Evolutionary conservation across 1,140 invertebrate species (phyloP), one percentile per base, ranked within the genome.

Genomic region (Drosophila gunungcola): DNA sequence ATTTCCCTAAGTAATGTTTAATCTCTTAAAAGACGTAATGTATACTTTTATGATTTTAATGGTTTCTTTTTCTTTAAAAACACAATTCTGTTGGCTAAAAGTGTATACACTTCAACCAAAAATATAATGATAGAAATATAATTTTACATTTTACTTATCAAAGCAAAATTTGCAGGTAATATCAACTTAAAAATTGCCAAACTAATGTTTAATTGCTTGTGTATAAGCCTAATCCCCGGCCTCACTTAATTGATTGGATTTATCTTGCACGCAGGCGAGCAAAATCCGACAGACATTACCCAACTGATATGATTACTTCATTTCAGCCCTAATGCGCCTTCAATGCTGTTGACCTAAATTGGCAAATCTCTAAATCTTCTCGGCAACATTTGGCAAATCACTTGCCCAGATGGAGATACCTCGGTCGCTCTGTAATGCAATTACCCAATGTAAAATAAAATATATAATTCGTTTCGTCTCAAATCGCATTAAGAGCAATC

Each of bases 401-500:
- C 54, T 45, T 62, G 74, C 45, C 45, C 6, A 21, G 63, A 27
- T 51, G 2, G 16, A 70, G 52, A 70, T 41, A 65, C 43, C 43
- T 39, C 25, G 51, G 10, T 6, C 0, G 49, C 34, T 32, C 38
- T 32, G 65, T 55, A 78, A 82, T 88, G 52, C 63, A 83, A 85
- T 85, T 85, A 72, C 61, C 61, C 55, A 74, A 70, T 68, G 49
- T 48, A 76, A 70, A 77, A 48, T 49, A 61, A 60, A 51, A 78
- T 63, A 78, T 51, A 42, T 41, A 42, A 67, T 67, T 49, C n/a
- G 57, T 67, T 76, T 67, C 53, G 54, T 62, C 62, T 73, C 46
- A 46, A 85, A 82, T 82, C 82, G 57, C 73, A 88, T 86, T 86
- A 88, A 74, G 68, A 81, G 78, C 64, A 82, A 86, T 88, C 83